These are phyloP conservation scores for Pocillopora grandis DNA, from an alignment of 92 coral and sea anemone genomes.

Conservation along the genomic window DNA sequence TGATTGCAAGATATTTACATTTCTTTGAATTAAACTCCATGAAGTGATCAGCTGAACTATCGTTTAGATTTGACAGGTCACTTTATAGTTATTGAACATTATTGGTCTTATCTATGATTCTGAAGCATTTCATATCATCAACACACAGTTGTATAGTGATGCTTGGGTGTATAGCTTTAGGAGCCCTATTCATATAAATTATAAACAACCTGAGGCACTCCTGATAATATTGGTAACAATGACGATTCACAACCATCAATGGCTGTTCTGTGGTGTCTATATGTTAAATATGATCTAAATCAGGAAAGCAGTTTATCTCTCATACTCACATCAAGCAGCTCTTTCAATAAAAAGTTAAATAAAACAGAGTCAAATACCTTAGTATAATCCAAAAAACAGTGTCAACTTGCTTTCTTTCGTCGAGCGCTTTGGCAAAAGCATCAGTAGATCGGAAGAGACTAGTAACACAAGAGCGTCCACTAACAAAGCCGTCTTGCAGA, in stretches of 20 bases:
- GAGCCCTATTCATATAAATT: neutral
- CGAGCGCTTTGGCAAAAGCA: conserved; percentile 32
- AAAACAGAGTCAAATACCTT: conserved; percentile 29
- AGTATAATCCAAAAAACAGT: neutral
- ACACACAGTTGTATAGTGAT: neutral
- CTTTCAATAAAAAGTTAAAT: conserved; percentile 24
- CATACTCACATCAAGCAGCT: neutral
- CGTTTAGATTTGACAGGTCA: conserved; percentile 31
- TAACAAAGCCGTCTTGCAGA: conserved; percentile 13
- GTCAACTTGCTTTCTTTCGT: conserved; percentile 32
- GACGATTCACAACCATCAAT: too few species aligned
- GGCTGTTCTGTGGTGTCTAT: too few species aligned
- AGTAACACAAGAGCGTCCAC: neutral
- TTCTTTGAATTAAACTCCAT: conserved; percentile 31
- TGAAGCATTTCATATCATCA: conserved; percentile 5
- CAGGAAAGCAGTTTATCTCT: too few species aligned
- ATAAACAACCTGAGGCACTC: neutral
- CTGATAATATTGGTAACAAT: too few species aligned
- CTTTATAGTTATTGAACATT: conserved; percentile 25
- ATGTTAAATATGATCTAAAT: too few species aligned
- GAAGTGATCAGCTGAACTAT: conserved; percentile 40
- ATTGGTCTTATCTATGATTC: conserved; percentile 11
- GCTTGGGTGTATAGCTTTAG: conserved; percentile 25
- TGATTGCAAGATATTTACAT: neutral
- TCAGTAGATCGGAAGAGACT: too few species aligned